Evolutionary conservation across 2,113 vertebrate species (phyloP).

Genomic region (Grantiella picta): DNA sequence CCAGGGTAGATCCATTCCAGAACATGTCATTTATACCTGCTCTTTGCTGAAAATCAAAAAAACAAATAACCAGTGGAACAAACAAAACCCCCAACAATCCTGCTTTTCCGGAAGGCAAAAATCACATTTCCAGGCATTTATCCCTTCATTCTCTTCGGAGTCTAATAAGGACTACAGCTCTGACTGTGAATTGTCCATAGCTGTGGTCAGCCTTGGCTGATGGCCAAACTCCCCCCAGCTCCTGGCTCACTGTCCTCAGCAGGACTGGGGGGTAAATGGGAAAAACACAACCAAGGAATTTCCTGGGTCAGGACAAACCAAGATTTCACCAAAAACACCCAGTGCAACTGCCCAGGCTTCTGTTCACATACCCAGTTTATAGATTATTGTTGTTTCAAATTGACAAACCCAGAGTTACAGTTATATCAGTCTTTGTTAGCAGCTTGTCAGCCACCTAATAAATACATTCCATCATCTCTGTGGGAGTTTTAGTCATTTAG

Average conservation of each 20-base stretch:
- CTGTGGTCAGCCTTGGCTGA: not conserved
- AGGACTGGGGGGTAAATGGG: not conserved
- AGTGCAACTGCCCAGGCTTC: not conserved
- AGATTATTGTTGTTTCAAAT: conserved; percentile 22
- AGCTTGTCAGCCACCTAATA: conserved; percentile 55
- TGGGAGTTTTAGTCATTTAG: conserved; percentile 57
- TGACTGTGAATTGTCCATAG: not conserved
- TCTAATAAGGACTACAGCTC: not conserved
- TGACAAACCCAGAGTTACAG: conserved; percentile 6
- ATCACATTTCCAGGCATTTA: not conserved
- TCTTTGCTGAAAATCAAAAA: not conserved
- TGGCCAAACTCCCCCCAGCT: not conserved
- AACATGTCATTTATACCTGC: not conserved
- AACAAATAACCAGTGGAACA: not conserved
- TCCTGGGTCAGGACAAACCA: not conserved
- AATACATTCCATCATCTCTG: conserved; percentile 52
- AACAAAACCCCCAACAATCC: rapidly evolving
- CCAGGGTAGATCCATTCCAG: not conserved
- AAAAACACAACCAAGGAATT: not conserved
- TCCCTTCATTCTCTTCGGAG: not conserved
- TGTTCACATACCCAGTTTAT: not conserved
- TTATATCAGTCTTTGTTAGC: conserved; percentile 47
- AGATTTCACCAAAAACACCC: not conserved
- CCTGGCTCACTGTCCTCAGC: not conserved
- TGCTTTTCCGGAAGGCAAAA: not conserved